These are phyloP conservation scores for Xestia xanthographa DNA, from an alignment of 2,888 invertebrate genomes.

Conservation along the genomic window DNA sequence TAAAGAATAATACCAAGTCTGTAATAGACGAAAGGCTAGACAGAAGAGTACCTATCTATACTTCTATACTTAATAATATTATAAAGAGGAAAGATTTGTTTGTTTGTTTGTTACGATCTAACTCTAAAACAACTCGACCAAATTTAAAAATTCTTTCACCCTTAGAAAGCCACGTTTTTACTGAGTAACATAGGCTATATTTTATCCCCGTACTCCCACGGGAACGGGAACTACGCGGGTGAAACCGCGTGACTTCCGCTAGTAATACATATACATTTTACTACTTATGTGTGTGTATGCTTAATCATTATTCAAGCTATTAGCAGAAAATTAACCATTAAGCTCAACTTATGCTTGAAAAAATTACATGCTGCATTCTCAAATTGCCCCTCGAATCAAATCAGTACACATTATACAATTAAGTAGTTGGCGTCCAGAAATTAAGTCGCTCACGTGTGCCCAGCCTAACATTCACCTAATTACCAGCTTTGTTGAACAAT, in stretches of 20 bases:
- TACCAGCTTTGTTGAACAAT: slow-evolving; percentile 41
- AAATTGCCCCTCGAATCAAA: slow-evolving; percentile 9
- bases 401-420: slow-evolving; percentile 28
- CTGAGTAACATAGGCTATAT: too few relatives aligned
- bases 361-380: slow-evolving; percentile 13
- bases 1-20: neutral
- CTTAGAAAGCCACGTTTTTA: too few relatives aligned
- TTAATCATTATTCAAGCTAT: slow-evolving; percentile 5
- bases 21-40: neutral
- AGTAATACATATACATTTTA: too few relatives aligned
- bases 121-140: too few relatives aligned
- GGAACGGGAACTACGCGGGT: too few relatives aligned
- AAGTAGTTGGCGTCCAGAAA: slow-evolving; percentile 24
- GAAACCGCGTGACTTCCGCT: too few relatives aligned
- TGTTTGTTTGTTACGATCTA: too few relatives aligned
- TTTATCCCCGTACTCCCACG: too few relatives aligned
- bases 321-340: slow-evolving; percentile 11
- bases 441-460: slow-evolving; percentile 29
- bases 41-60: too few relatives aligned
- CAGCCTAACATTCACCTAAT: slow-evolving; percentile 42
- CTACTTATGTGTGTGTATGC: neutral
- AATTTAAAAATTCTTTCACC: too few relatives aligned
- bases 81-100: too few relatives aligned
- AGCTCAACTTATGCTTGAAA: neutral
- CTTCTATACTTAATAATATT: too few relatives aligned